These are phyloP conservation scores for Cherax quadricarinatus DNA, from an alignment of 1,140 invertebrate species.

Conservation along the genomic window DNA sequence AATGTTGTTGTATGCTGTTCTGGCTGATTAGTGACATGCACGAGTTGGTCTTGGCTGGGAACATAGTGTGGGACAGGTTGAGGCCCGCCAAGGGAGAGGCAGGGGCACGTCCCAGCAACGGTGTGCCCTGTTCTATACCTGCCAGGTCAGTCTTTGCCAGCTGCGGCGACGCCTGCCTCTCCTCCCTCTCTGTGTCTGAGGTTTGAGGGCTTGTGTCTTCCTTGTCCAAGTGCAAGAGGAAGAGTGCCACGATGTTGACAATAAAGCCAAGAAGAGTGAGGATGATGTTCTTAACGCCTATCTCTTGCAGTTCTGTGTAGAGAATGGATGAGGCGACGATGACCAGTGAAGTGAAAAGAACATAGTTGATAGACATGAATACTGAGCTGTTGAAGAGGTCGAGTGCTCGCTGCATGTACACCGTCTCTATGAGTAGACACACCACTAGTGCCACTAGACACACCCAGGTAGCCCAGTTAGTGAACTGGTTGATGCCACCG, in stretches of 20 bases:
- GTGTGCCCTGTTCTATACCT: constrained; percentile 25
- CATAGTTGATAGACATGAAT: constrained; percentile 73
- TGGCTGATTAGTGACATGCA: constrained; percentile 64
- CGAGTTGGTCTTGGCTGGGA: constrained; percentile 56
- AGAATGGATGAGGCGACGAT: constrained; percentile 71
- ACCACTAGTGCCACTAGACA: constrained; percentile 54
- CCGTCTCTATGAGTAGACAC: constrained; percentile 68
- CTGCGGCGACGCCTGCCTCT: constrained; percentile 2
- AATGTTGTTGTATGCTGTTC: constrained; percentile 28
- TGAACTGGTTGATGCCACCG: constrained; percentile 61
- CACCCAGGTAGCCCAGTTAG: constrained; percentile 68
- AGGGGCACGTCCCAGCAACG: constrained; percentile 43
- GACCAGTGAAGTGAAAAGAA: constrained; percentile 69
- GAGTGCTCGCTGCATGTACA: constrained; percentile 70
- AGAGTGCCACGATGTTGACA: constrained; percentile 70
- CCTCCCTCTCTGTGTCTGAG: background rate
- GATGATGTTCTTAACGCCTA: constrained; percentile 70
- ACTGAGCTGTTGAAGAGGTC: constrained; percentile 72
- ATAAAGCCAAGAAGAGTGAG: constrained; percentile 71
- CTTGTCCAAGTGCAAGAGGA: constrained; percentile 67
- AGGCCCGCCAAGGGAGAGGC: constrained; percentile 58
- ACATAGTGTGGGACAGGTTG: constrained; percentile 53
- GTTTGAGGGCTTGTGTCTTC: constrained; percentile 29
- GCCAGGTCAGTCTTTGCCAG: constrained; percentile 7
- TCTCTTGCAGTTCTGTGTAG: constrained; percentile 63